Base-by-base conservation (phyloP, 2,888 invertebrate species). In the Diarsia dahlii region DNA sequence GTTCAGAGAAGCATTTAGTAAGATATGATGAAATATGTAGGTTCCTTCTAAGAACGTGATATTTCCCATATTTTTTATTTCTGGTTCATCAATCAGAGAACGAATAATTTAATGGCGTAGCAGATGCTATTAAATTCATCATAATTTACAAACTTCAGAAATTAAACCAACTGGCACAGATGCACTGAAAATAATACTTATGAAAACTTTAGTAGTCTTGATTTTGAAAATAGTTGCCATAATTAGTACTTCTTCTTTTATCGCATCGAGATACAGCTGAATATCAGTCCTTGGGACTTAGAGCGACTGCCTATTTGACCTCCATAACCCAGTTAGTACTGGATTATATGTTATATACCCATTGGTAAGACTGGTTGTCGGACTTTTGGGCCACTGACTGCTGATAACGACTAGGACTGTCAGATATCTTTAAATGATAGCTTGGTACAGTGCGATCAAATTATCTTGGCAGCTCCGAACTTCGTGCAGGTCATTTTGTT, bases 71-170 rank as follows among this genome's bases (percentile, higher is more conserved):
- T 39, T 13, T 23, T 54, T 76, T 48, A n/a, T 48, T 28, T 28
- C 1, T 60, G 28, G 4, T 20, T 46, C 46, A 60, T 60, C 52
- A 46, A 52, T 60, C 12, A 52, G 1, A 0, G 2, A 78, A 66
- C 39, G 60, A 20, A 62, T 62, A 39, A 60, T 60, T 60, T 60
- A 60, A 62, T 62, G 1, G 5, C 20, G 20, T 62, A 34, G 2
- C 60, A 62, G 62, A 39, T n/a, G 39, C 34, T 1, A 65, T 39
- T 48, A 15, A 52, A 69, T 46, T 2, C 60, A 60, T 78, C 12
- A n/a, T 58, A 45, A 58, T 77, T 65, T 34, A 50, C 28, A 9
- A 75, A 65, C n/a, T 65, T 77, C 28, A 13, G 15, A 23, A 50
- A 76, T 64, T 64, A 28, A n/a, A 1, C 18, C 0, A 15, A 34